These are phyloP conservation scores for Platynereis dumerilii DNA, from an alignment of 2,888 invertebrate species.

Conservation along the genomic window DNA sequence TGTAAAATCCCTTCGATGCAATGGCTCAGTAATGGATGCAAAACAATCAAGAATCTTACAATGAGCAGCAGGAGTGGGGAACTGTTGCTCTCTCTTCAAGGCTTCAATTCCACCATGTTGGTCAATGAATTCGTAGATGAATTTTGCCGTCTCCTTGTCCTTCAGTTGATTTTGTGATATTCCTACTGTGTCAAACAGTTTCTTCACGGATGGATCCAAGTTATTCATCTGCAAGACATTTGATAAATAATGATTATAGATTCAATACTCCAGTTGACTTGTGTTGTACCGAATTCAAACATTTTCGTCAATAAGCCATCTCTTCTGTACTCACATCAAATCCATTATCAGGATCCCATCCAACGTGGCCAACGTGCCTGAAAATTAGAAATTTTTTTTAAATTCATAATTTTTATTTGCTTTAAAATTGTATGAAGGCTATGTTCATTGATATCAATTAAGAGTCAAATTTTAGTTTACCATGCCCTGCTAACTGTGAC, in stretches of 20 bases:
- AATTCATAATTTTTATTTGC: too few relatives aligned
- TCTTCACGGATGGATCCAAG: constrained; percentile 70
- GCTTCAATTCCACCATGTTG: constrained; percentile 81
- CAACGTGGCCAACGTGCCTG: constrained; percentile 80
- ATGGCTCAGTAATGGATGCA: too few relatives aligned
- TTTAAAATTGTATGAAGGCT: too few relatives aligned
- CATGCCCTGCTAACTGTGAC: too few relatives aligned
- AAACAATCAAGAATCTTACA: too few relatives aligned
- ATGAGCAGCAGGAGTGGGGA: too few relatives aligned
- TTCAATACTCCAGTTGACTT: too few relatives aligned
- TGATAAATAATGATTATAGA: neutral
- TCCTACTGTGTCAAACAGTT: constrained; percentile 79
- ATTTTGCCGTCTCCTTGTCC: constrained; percentile 84
- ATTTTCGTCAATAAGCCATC: neutral
- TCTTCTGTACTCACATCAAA: constrained; percentile 67
- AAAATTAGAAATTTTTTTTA: too few relatives aligned
- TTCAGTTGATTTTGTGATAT: constrained; percentile 81
- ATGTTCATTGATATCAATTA: too few relatives aligned
- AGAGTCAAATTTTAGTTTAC: too few relatives aligned
- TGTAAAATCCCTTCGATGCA: too few relatives aligned
- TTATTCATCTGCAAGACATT: constrained; percentile 64
- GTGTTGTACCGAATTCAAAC: too few relatives aligned
- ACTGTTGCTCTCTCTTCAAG: constrained; percentile 49
- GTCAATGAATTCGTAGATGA: constrained; percentile 93
- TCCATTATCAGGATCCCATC: constrained; percentile 91